Conservation (phyloP, 2,888 invertebrate species). For the Eilema depressum region DNA sequence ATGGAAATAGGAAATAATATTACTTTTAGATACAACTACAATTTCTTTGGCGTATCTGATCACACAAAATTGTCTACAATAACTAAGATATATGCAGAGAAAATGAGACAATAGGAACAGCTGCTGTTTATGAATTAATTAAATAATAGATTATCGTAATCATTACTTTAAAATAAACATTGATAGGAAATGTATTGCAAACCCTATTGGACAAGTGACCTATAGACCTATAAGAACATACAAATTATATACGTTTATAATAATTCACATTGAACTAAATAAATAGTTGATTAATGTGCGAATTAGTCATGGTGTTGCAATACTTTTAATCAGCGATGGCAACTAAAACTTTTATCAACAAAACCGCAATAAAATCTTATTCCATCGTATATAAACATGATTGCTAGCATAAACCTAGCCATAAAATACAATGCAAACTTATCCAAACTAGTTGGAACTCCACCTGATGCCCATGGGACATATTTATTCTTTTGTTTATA, state of each 20-base stretch:
- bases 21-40: neutral
- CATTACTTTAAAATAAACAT: neutral
- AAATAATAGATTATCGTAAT: neutral
- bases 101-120: neutral
- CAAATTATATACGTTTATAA: neutral
- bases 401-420: slow-evolving; percentile 1
- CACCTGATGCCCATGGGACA: slow-evolving; percentile 36
- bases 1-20: neutral
- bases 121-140: neutral
- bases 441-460: slow-evolving; percentile 23
- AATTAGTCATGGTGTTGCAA: neutral
- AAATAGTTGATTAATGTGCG: neutral
- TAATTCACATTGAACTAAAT: neutral
- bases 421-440: slow-evolving; percentile 16
- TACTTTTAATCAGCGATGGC: neutral
- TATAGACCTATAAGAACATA: neutral
- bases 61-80: neutral
- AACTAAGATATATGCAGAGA: neutral
- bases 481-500: slow-evolving; percentile 58
- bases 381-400: neutral
- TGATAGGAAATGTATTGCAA: neutral
- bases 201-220: neutral
- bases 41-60: neutral
- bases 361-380: neutral
- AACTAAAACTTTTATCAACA: neutral